Percentiles rank a stretch among this genome's conserved stretches.
phyloP scores from a whole-genome alignment of 1,140 invertebrate species.

The Pseudomyrmex gracilis region DNA sequence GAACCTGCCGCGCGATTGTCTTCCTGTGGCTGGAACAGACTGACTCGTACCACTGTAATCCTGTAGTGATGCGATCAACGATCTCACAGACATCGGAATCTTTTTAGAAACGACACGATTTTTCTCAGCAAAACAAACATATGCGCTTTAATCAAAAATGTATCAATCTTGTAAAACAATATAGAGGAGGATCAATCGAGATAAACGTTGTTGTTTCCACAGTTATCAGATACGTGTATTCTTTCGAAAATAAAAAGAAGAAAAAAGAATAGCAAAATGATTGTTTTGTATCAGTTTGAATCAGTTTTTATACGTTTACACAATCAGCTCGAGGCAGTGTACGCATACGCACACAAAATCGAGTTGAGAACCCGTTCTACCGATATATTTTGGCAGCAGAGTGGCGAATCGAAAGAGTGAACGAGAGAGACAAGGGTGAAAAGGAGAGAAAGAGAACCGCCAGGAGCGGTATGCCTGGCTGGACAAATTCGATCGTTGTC shows the following conservation, averaged over 20 bases:
- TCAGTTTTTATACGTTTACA: slow-evolving; percentile 17
- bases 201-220: not conserved
- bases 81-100: not conserved
- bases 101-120: not conserved
- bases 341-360: not conserved
- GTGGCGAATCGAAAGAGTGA: slow-evolving; percentile 53
- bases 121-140: too few relatives aligned
- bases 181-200: not conserved
- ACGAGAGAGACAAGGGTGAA: slow-evolving; percentile 41
- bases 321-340: not conserved
- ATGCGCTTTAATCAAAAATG: too few relatives aligned
- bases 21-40: slow-evolving; percentile 27
- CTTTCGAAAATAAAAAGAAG: not conserved
- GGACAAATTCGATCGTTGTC: slow-evolving; percentile 82
- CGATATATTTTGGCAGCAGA: slow-evolving; percentile 73
- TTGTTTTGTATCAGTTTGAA: not conserved
- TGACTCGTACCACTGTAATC: slow-evolving; percentile 20
- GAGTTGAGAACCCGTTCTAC: slow-evolving; percentile 50
- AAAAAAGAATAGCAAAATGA: not conserved
- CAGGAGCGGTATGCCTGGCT: slow-evolving; percentile 68
- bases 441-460: slow-evolving; percentile 28
- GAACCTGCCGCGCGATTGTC: slow-evolving; percentile 54
- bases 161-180: not conserved
- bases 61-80: slow-evolving; percentile 27
- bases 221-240: not conserved